Percentiles rank a stretch among this genome's conserved stretches.
These are phyloP conservation scores for Leptarthrus brevirostris DNA, from an alignment of 2,888 invertebrate species.

Conservation along the genomic window DNA sequence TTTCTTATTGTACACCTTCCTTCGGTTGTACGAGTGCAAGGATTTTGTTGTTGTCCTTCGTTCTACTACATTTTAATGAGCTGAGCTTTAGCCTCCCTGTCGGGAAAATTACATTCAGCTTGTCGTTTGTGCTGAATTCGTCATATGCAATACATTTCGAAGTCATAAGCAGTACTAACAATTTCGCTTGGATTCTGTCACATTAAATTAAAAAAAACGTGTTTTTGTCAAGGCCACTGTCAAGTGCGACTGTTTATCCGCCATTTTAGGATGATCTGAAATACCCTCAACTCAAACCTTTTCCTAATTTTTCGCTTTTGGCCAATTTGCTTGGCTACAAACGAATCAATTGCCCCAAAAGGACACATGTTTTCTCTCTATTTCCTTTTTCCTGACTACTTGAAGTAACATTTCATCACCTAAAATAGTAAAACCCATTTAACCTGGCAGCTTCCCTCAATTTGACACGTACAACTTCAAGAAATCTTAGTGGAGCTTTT, in stretches of 20 bases:
- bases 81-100: slow-evolving; percentile 27
- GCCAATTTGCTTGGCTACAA: slow-evolving; percentile 1
- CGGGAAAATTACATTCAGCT: slow-evolving; percentile 19
- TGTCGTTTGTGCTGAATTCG: slow-evolving; percentile 1
- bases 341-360: neutral
- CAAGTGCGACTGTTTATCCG: slow-evolving; percentile 39
- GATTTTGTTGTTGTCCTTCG: slow-evolving; percentile 27
- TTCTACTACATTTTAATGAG: slow-evolving; percentile 38
- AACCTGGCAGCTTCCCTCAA: neutral
- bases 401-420: neutral
- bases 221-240: slow-evolving; percentile 24
- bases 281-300: neutral
- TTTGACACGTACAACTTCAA: neutral
- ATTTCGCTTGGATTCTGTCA: neutral
- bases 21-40: slow-evolving; percentile 25
- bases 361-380: neutral
- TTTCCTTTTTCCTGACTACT: neutral
- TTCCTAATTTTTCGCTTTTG: neutral
- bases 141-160: neutral
- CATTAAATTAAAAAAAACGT: slow-evolving; percentile 30
- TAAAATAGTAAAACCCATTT: too few species aligned
- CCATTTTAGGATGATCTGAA: slow-evolving; percentile 38
- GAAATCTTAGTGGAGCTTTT: neutral
- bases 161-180: slow-evolving; percentile 19
- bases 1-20: slow-evolving; percentile 19